Evolutionary conservation across 1,140 invertebrate genomes (phyloP).

Genomic region (Meloidogyne exigua): DNA sequence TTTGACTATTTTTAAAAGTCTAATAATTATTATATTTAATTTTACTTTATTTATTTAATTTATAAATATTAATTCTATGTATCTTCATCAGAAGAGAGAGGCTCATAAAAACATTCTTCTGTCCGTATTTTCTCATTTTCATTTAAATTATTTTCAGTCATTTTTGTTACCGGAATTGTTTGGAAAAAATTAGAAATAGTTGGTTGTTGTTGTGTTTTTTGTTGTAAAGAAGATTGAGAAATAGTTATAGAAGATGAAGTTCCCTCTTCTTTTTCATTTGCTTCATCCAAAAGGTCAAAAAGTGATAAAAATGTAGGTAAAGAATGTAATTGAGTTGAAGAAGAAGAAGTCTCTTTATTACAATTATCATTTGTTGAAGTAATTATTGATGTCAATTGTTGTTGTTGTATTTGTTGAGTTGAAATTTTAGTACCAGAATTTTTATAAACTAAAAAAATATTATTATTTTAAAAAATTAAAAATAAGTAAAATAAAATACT

Average conservation of each 20-base stretch:
- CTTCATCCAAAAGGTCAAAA: constrained; percentile 24
- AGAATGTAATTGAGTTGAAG: constrained; percentile 13
- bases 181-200: constrained; percentile 7
- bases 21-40: not conserved
- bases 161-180: not conserved
- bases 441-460: not conserved
- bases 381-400: not conserved
- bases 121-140: not conserved
- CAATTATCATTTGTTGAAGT: not conserved
- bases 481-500: not conserved
- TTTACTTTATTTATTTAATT: not conserved
- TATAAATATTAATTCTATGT: constrained; percentile 9
- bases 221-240: not conserved
- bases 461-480: too few species aligned
- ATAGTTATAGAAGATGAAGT: not conserved
- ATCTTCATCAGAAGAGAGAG: constrained; percentile 32
- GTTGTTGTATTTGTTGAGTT: not conserved
- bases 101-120: constrained; percentile 30
- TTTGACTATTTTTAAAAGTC: too few species aligned
- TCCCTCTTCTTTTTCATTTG: not conserved
- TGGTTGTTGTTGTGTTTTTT: not conserved
- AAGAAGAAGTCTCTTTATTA: not conserved
- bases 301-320: constrained; percentile 22
- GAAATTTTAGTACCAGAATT: not conserved
- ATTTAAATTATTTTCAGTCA: not conserved